Evolutionary conservation across 2,888 invertebrate genomes (phyloP), one percentile per base, ranked within the genome.

Genomic region (Lepidochrysops patricia): DNA sequence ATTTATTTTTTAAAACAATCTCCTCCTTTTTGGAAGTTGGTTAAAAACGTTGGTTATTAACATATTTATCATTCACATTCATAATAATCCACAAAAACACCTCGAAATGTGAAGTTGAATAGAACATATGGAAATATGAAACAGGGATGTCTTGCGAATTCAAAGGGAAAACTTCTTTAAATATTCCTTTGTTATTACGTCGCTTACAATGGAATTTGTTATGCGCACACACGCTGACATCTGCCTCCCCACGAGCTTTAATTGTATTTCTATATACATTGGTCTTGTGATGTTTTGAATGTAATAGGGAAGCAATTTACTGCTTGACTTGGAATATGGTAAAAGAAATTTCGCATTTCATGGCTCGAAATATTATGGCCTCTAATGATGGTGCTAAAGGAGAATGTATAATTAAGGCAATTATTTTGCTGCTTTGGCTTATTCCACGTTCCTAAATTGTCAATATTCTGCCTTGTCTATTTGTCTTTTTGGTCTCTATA

Each of bases 161-260:
- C 52, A 52, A 52, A 52, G 52, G 50, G 52, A 52, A 52, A 52
- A 52, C 13, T 27, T 27, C 52, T 29, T 52, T 52, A 27, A 52
- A 52, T 29, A 52, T 52, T 52, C 52, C 29, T 52, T 52, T 52
- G 52, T 52, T 52, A 52, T 29, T 29, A 29, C 52, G 19, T 9
- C 9, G 52, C 50, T 50, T 52, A 52, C 52, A 52, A 52, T 27
- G 9, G 52, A 27, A 52, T 29, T 29, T 52, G 27, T 27, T 52
- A 52, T 52, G 27, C 52, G 15, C 52, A 15, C 52, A 27, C 29
- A 52, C n/a, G 2, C 27, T 29, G 52, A 29, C 52, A 29, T 29
- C 52, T 52, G 13, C 9, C 26, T 15, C 37, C 3, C 37, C 15
- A 15, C 7, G 7, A 3, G 15, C 15, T 43, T 43, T 43, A 19